These are phyloP conservation scores for Oryzias woworae DNA, from an alignment of 2,113 vertebrate genomes.

Conservation along the genomic window DNA sequence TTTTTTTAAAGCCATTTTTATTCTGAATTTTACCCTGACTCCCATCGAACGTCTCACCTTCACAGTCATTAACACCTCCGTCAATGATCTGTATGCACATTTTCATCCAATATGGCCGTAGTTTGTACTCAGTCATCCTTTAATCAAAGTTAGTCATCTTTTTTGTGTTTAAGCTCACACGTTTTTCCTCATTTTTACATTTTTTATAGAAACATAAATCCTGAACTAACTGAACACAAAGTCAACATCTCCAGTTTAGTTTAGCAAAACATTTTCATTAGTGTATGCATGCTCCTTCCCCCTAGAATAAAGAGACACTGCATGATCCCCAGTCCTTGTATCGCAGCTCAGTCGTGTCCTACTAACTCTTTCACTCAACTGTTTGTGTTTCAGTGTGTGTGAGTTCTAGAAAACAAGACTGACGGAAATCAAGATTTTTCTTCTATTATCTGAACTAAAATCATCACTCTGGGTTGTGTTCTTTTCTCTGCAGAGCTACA, in stretches of 20 bases:
- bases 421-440: neutral
- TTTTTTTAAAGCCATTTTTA: conserved; percentile 42
- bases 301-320: conserved; percentile 33
- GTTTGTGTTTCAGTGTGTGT: conserved; percentile 18
- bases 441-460: neutral
- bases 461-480: neutral
- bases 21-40: conserved; percentile 10
- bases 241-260: conserved; percentile 11
- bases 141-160: too few relatives aligned
- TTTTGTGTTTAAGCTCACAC: neutral
- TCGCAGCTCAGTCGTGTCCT: conserved; percentile 14
- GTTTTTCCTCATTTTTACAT: neutral
- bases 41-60: neutral
- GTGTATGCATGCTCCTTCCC: conserved; percentile 46
- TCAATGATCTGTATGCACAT: conserved; percentile 35
- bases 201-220: neutral
- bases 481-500: conserved; percentile 87
- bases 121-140: conserved; percentile 34
- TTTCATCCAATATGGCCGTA: conserved; percentile 25
- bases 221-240: conserved; percentile 25
- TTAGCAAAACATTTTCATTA: neutral
- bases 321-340: conserved; percentile 62
- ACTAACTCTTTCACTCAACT: conserved; percentile 15
- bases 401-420: conserved; percentile 5
- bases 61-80: conserved; percentile 26